Percentiles rank a stretch among this genome's conserved stretches.
Evolutionary conservation across 2,888 invertebrate species (phyloP).

Genomic region (Lithophane ornitopus): DNA sequence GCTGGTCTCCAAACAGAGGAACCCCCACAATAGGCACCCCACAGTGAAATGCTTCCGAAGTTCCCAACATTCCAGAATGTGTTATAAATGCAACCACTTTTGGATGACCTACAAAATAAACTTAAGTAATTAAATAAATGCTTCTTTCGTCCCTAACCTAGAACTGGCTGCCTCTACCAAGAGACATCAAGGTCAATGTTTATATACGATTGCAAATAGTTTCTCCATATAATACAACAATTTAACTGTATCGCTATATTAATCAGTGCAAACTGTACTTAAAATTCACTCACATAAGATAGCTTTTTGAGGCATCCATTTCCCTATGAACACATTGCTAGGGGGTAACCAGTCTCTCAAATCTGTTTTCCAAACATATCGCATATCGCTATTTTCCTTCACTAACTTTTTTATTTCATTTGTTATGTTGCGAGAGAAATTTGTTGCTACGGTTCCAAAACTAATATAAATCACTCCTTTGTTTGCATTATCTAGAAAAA

Average conservation of each 20-base stretch:
- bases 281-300: slow-evolving; percentile 89
- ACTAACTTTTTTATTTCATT: slow-evolving; percentile 86
- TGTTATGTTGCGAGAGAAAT: slow-evolving; percentile 90
- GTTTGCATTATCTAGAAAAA: slow-evolving; percentile 91
- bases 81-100: slow-evolving; percentile 88
- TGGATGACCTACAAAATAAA: slow-evolving; percentile 83
- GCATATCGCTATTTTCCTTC: slow-evolving; percentile 83
- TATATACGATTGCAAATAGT: not conserved
- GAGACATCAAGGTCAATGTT: not conserved
- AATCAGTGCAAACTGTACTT: not conserved
- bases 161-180: not conserved
- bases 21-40: slow-evolving; percentile 83
- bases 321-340: slow-evolving; percentile 91
- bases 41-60: slow-evolving; percentile 86
- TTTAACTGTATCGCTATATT: not conserved
- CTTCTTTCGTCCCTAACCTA: too few species aligned
- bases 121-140: not conserved
- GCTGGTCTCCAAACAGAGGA: slow-evolving; percentile 90
- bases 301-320: slow-evolving; percentile 94
- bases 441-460: slow-evolving; percentile 93
- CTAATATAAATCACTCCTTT: slow-evolving; percentile 93
- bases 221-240: not conserved
- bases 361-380: slow-evolving; percentile 94
- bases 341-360: slow-evolving; percentile 85
- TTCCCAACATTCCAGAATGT: slow-evolving; percentile 89